Evolutionary conservation across 2,888 invertebrate genomes (phyloP).

Genomic region (Dysmachus trigonus): DNA sequence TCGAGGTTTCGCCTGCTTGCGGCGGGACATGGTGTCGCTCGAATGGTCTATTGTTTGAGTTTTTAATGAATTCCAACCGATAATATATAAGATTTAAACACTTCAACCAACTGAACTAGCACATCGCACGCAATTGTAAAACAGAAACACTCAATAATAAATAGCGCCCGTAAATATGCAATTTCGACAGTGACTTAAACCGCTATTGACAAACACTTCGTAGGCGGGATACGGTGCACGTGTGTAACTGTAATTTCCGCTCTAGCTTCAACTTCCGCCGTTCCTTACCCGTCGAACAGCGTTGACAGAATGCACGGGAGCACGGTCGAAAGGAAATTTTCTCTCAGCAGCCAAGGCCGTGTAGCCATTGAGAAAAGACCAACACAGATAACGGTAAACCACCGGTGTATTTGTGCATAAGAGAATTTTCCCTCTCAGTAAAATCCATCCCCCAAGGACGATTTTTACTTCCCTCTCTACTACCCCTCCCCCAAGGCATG

Average conservation of each 20-base stretch:
- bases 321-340: slow-evolving; percentile 1
- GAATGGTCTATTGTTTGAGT: neutral
- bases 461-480: neutral
- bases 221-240: slow-evolving; percentile 33
- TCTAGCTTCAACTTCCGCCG: slow-evolving; percentile 34
- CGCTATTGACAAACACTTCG: slow-evolving; percentile 30
- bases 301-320: slow-evolving; percentile 48
- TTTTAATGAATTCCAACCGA: neutral
- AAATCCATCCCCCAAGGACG: neutral
- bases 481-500: neutral
- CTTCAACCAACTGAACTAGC: neutral
- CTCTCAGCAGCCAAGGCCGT: neutral
- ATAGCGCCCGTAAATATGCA: neutral
- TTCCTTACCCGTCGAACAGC: slow-evolving; percentile 47
- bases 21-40: slow-evolving; percentile 68
- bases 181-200: neutral
- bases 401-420: slow-evolving; percentile 5
- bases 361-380: slow-evolving; percentile 1
- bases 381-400: neutral
- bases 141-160: neutral
- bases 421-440: slow-evolving; percentile 19
- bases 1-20: slow-evolving; percentile 77
- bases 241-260: slow-evolving; percentile 38
- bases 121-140: neutral
- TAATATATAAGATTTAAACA: neutral